These are phyloP conservation scores for Mythimna ferrago DNA, from an alignment of 2,888 invertebrate genomes.

Conservation along the genomic window DNA sequence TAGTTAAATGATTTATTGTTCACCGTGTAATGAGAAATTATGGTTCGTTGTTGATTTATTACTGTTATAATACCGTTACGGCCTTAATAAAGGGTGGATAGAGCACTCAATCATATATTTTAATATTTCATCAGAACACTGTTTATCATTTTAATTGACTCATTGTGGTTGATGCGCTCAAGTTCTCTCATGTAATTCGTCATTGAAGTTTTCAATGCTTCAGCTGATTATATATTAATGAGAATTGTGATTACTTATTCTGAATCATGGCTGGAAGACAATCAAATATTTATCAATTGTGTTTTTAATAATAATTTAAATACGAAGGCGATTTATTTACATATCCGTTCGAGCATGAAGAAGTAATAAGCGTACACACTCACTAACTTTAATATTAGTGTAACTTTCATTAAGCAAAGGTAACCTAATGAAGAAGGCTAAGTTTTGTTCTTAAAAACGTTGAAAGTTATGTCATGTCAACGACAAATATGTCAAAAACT, in stretches of 20 bases:
- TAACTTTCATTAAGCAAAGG: too few species aligned
- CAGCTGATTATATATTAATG: constrained; percentile 13
- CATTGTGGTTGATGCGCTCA: constrained; percentile 26
- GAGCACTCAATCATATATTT: constrained; percentile 48
- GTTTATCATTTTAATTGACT: constrained; percentile 51
- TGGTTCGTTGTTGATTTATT: constrained; percentile 58
- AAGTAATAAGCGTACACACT: too few species aligned
- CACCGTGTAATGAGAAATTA: constrained; percentile 64
- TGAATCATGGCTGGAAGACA: background rate
- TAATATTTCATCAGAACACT: constrained; percentile 45
- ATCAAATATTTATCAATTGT: constrained; percentile 1
- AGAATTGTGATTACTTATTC: constrained; percentile 13
- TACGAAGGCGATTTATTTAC: too few species aligned
- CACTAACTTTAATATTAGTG: too few species aligned
- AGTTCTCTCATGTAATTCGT: constrained; percentile 24
- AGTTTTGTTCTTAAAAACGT: too few species aligned
- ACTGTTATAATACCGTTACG: constrained; percentile 36
- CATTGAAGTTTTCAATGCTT: constrained; percentile 21
- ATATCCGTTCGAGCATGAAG: too few species aligned
- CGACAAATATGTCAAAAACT: too few species aligned
- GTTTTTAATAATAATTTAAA: too few species aligned
- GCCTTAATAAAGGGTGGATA: constrained; percentile 43
- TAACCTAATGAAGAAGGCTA: too few species aligned
- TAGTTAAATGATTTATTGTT: constrained; percentile 67
- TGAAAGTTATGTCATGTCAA: too few species aligned